These are phyloP conservation scores for Drosophila recens DNA, from an alignment of 2,888 invertebrate genomes.

Conservation along the genomic window DNA sequence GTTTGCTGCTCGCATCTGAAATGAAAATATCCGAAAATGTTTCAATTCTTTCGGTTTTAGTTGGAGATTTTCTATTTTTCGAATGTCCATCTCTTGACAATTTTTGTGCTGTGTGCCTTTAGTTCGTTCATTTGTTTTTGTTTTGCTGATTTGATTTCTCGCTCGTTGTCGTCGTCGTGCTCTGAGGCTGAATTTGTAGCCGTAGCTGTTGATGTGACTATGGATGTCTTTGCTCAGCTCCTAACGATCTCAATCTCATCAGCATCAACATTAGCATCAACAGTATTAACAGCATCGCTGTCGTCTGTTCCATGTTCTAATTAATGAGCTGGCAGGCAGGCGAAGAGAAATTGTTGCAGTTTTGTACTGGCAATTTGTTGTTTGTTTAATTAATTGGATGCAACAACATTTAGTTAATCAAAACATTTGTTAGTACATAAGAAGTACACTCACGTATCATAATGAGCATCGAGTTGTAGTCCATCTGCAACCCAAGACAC, in stretches of 20 bases:
- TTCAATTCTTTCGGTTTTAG: slow-evolving; percentile 80
- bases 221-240: slow-evolving; percentile 57
- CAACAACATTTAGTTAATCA: slow-evolving; percentile 75
- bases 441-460: slow-evolving; percentile 20
- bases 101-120: slow-evolving; percentile 62
- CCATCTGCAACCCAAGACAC: slow-evolving; percentile 67
- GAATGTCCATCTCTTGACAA: slow-evolving; percentile 81
- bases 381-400: slow-evolving; percentile 70
- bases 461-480: slow-evolving; percentile 58
- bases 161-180: slow-evolving; percentile 39
- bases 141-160: slow-evolving; percentile 72
- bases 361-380: slow-evolving; percentile 63
- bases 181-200: neutral
- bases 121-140: slow-evolving; percentile 68
- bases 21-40: slow-evolving; percentile 80
- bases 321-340: slow-evolving; percentile 52
- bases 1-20: slow-evolving; percentile 83
- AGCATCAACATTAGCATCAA: slow-evolving; percentile 31
- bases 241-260: slow-evolving; percentile 64
- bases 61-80: slow-evolving; percentile 81
- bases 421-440: slow-evolving; percentile 71
- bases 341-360: slow-evolving; percentile 63
- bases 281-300: slow-evolving; percentile 21
- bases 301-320: slow-evolving; percentile 62
- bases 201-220: slow-evolving; percentile 18